These are phyloP conservation scores for Cheilosia scutellata DNA, from an alignment of 2,888 invertebrate genomes.

Conservation along the genomic window DNA sequence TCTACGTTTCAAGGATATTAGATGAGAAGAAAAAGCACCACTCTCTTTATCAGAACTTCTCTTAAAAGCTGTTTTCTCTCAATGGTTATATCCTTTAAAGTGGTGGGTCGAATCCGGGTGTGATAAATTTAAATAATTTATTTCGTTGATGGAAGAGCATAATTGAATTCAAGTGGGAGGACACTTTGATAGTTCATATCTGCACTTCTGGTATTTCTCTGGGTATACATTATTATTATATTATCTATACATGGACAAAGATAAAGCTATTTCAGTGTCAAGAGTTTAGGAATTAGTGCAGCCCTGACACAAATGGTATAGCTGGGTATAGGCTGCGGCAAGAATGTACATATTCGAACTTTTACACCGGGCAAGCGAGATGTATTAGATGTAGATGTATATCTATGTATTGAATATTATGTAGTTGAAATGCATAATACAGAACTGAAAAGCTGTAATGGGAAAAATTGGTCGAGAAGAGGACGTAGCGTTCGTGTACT, in stretches of 20 bases:
- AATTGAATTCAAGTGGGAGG: constrained; percentile 60
- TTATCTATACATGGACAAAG: constrained; percentile 28
- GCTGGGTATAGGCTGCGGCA: constrained; percentile 8
- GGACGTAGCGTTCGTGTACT: constrained; percentile 44
- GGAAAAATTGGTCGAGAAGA: constrained; percentile 22
- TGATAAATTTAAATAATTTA: constrained; percentile 36
- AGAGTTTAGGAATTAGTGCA: constrained; percentile 56
- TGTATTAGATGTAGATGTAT: constrained; percentile 16
- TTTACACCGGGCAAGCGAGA: constrained; percentile 36
- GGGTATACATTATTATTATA: constrained; percentile 8
- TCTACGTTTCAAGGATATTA: too few relatives aligned
- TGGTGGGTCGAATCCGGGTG: not conserved
- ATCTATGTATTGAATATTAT: constrained; percentile 30
- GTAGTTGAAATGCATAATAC: constrained; percentile 29
- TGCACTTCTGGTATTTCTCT: constrained; percentile 51
- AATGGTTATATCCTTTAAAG: not conserved
- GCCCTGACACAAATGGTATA: constrained; percentile 43
- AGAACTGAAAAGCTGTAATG: constrained; percentile 9
- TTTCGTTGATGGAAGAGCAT: constrained; percentile 54
- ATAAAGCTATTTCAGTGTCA: constrained; percentile 72
- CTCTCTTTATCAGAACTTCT: constrained; percentile 17
- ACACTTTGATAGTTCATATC: constrained; percentile 53
- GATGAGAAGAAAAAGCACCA: not conserved
- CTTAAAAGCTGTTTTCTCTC: constrained; percentile 36
- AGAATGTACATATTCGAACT: constrained; percentile 10